Evolutionary conservation across 2,113 vertebrate species (phyloP), one percentile per base, ranked within the genome.

Genomic region (Gnathonemus longibarbis): DNA sequence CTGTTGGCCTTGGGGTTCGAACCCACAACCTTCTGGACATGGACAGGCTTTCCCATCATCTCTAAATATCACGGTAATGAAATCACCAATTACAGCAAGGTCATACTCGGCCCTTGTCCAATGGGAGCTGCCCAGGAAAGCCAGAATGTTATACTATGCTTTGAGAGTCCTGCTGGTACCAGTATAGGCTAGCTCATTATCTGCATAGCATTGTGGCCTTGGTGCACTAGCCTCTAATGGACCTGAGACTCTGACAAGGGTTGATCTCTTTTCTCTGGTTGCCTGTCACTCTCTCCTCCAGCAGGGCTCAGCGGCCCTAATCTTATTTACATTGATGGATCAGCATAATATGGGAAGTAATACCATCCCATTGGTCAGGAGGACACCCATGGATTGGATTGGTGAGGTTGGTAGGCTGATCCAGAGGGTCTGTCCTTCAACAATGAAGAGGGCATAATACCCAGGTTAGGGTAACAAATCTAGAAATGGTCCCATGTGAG

Each of bases 211-310:
- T 6, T 19, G 42, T 17, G 50, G 24, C 42, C 45, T 50, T 42
- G 6, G 70, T 5, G 46, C 9, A 8, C 49, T 35, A 13, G 24
- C 66, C 39, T 35, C 53, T 35, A 35, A 74, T 31, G 31, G 35
- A 5, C 19, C 53, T 13, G 42, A 39, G 39, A 15, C 31, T 66
- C 58, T 52, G 58, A 49, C 19, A 94, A 11, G 91, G 90, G 88
- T 91, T 94, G 93, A 95, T 90, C 92, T 1, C 31, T 80, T 19
- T 15, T 80, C 15, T 19, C 5, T 42, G 74, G 35, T 42, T 19
- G 74, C 15, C 74, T 80, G 13, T 93, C 94, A 93, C 91, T 92
- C 92, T 92, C 93, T 90, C 90, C 90, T 93, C 93, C 91, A 87
- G 58, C 89, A 88, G 87, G 91, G 91, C 87, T 91, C 87, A 93